Evolutionary conservation across 2,888 invertebrate species (phyloP).

Genomic region (Macrosoma leucophasiata): DNA sequence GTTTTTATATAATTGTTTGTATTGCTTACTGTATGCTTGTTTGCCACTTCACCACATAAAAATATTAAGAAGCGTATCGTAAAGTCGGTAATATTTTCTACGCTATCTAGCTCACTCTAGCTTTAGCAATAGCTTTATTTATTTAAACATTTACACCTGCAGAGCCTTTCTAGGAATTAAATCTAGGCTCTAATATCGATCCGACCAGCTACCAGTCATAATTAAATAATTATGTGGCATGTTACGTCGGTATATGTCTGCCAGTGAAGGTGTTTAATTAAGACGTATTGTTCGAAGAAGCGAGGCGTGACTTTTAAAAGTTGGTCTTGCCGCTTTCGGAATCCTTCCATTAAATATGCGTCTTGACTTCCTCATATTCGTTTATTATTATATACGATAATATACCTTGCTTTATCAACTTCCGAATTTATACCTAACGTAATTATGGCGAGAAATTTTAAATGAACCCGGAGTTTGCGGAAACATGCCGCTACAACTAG

Average conservation of each 20-base stretch:
- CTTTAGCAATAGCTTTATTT: too few species aligned
- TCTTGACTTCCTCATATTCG: conserved; percentile 27
- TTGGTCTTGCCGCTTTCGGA: conserved; percentile 42
- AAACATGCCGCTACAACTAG: too few species aligned
- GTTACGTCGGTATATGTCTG: conserved; percentile 40
- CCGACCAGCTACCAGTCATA: conserved; percentile 36
- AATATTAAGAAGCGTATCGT: too few species aligned
- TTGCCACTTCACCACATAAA: too few species aligned
- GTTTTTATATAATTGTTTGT: too few species aligned
- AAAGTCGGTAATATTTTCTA: too few species aligned
- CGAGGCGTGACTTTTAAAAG: conserved; percentile 62
- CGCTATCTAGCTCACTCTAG: too few species aligned
- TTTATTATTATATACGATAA: conserved; percentile 1
- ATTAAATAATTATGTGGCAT: conserved; percentile 58
- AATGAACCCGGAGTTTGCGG: too few species aligned
- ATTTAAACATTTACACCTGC: conserved; percentile 39
- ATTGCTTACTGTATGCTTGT: too few species aligned
- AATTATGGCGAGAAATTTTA: too few species aligned
- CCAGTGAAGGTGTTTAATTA: conserved; percentile 60
- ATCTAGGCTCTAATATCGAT: conserved; percentile 23
- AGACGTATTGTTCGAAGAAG: conserved; percentile 61
- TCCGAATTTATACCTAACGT: too few species aligned
- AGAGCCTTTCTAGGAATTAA: conserved; percentile 25
- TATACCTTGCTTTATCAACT: too few species aligned
- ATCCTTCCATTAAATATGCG: conserved; percentile 45